phyloP scores from a whole-genome alignment of 2,888 invertebrate species.

The Orthosia incerta region DNA sequence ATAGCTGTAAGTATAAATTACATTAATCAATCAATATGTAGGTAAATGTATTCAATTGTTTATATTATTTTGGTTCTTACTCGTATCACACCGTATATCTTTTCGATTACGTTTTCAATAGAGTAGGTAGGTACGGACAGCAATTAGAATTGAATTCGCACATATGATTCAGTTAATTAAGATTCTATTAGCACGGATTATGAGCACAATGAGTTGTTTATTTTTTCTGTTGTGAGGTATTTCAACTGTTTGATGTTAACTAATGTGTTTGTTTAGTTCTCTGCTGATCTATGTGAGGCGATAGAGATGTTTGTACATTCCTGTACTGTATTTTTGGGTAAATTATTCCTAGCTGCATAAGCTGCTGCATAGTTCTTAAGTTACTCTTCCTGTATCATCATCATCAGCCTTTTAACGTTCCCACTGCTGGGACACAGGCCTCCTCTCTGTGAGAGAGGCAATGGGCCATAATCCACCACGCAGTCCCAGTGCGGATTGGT shows the following conservation, averaged over 20 bases:
- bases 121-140: slow-evolving; percentile 22
- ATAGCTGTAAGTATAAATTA: neutral
- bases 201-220: slow-evolving; percentile 38
- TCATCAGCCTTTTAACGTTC: too few relatives aligned
- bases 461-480: too few relatives aligned
- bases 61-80: slow-evolving; percentile 3
- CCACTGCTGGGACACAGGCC: too few relatives aligned
- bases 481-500: too few relatives aligned
- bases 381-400: neutral
- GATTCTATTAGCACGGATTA: slow-evolving; percentile 34
- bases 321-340: neutral
- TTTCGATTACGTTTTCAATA: slow-evolving; percentile 15
- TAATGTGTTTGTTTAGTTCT: slow-evolving; percentile 6
- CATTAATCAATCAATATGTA: neutral
- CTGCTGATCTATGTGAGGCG: neutral
- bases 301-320: neutral
- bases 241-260: slow-evolving; percentile 13
- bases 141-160: slow-evolving; percentile 36
- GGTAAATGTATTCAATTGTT: neutral
- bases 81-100: slow-evolving; percentile 20
- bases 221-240: slow-evolving; percentile 23
- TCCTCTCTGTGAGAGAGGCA: too few relatives aligned
- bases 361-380: neutral
- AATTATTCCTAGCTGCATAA: neutral
- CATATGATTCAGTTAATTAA: slow-evolving; percentile 41